Base-by-base conservation (phyloP, 2,888 invertebrate genomes). In the Holacanthella duospinosa region DNA sequence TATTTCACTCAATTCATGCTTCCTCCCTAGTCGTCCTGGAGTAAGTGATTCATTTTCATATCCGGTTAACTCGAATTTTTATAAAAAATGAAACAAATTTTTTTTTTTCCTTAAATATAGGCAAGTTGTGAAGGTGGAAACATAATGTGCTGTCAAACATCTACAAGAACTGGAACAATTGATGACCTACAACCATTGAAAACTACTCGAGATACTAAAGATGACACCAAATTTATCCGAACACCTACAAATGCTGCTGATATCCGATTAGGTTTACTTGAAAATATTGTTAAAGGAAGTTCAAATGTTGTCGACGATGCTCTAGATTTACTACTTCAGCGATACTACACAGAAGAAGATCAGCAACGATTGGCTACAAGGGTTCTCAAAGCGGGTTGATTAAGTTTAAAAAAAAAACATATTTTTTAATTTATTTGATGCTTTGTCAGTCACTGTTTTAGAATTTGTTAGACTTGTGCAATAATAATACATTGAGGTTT, bases 231-330 rank as follows among this genome's bases (percentile, higher is more conserved):
- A 25, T 55, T 60, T 36, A 56, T 65, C 1, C 64, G 61, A 36
- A 55, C 67, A 26, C 61, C 66, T 28, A 58, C 66, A 12, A 62
- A 68, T 44, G 60, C 19, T 4, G 48, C 19, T n/a, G 48, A 48
- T 16, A 21, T 71, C n/a, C 62, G 71, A 29, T 44, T 60, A 3
- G 69, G 67, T 29, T 64, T 73, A 19, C 60, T 71, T 19, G 64
- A 66, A 56, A 65, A 70, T 58, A 73, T 73, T 56, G 61, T 70
- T n/a, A 60, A 66, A 54, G 72, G 71, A 9, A 62, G 65, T 4
- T 63, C 64, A 25, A 66, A 64, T 24, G 29, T 73, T 9, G 60
- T 73, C 25, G 72, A 73, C 61, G 71, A 73, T 63, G 67, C 72
- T 4, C 56, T 73, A 28, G 72, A 73, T 64, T 64, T 73, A 28